Base-by-base conservation (phyloP, 1,140 invertebrate species). In the Epicauta chinensis region DNA sequence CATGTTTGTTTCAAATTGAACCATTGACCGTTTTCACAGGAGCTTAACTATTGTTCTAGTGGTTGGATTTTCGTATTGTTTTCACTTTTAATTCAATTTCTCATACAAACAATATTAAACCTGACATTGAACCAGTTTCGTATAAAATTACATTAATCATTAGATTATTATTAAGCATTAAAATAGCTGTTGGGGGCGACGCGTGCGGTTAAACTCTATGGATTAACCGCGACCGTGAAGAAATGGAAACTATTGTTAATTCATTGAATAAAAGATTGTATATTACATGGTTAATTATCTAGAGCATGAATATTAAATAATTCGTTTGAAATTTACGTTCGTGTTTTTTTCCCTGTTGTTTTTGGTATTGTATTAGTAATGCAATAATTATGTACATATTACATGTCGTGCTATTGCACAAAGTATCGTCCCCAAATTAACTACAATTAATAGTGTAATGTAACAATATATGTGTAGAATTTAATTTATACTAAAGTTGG, bases 11-110 rank as follows among this genome's bases (percentile, higher is more conserved):
- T 3, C 23, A 23, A 23, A 23, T 23, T 23, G 23, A 23, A 7
- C 23, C 23, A 23, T 23, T 23, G 23, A 23, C 23, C 23, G 23
- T 23, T 23, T 23, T 23, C 23, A 23, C 23, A 23, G 23, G 23
- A 23, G 23, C 7, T 23, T 23, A 23, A 23, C 23, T 7, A 23
- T 23, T 23, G 23, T 23, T 23, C 4, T 7, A 23, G 23, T 23
- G 4, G 23, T 23, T 23, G 23, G 23, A 23, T 23, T 23, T 23
- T 23, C 54, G 55, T 58, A 63, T 65, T 63, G 61, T 65, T 63
- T 65, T 65, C 61, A 63, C 63, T 63, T 60, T 65, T 62, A 59
- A 58, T 62, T 60, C 32, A 40, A 53, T 64, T n/a, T 64, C 63
- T 59, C 63, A 64, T 56, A 62, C 59, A 61, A 52, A 34, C 3